phyloP scores from a whole-genome alignment of 2,113 vertebrate genomes.

The Leucopternis melanops region DNA sequence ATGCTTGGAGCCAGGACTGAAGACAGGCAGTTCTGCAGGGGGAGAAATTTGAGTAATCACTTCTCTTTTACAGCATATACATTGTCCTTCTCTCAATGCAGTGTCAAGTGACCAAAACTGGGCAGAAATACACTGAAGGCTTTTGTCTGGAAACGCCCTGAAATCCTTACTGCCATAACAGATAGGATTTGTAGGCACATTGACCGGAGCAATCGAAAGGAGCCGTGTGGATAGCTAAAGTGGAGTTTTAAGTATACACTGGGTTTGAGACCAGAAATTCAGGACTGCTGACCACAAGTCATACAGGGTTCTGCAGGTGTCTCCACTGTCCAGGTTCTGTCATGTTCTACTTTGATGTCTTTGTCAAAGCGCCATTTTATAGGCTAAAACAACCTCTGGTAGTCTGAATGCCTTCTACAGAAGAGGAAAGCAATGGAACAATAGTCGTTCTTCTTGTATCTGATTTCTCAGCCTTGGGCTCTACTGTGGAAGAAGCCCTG shows the following conservation, averaged over 20 bases:
- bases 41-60: neutral
- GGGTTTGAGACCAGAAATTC: neutral
- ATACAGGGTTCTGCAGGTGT: neutral
- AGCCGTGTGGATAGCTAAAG: neutral
- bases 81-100: neutral
- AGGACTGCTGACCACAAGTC: neutral
- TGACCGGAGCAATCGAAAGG: neutral
- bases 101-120: neutral
- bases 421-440: neutral
- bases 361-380: neutral
- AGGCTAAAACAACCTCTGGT: neutral
- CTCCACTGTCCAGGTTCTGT: neutral
- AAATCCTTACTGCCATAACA: neutral
- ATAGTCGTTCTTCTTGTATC: neutral
- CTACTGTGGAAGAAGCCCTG: neutral
- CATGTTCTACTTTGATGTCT: neutral
- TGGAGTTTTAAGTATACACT: neutral
- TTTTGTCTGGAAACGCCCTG: neutral
- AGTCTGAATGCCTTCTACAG: neutral
- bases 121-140: neutral
- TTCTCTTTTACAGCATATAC: neutral
- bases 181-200: neutral
- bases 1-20: neutral
- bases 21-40: neutral
- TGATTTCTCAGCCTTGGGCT: neutral